Evolutionary conservation across 2,888 invertebrate genomes (phyloP), one percentile per base, ranked within the genome.

Genomic region (Coremacera marginata): DNA sequence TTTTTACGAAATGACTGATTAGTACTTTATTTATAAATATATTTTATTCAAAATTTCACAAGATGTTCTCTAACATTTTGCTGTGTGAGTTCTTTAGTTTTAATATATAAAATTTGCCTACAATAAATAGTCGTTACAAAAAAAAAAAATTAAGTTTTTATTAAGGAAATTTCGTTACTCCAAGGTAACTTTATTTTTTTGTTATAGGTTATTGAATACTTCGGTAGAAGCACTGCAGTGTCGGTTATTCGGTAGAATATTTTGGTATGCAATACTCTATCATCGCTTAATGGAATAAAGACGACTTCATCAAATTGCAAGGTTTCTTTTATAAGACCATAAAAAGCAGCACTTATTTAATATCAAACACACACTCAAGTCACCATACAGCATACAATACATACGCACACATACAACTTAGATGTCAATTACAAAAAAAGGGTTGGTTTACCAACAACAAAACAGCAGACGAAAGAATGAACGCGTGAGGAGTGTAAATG

Each of bases 341-440:
- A 77, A 79, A 78, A 77, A 63, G 9, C 79, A 79, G 70, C 55
- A 75, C 75, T 74, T 71, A 72, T 75, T 72, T 77, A 79, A 77
- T 73, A 62, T 75, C 75, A 72, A 25, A 72, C 31, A 72, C 19
- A 37, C 68, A 19, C 57, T 16, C 8, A 27, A 49, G 22, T 51
- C 27, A 16, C 22, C 51, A 19, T 27, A 49, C 1, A 27, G 19
- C 8, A 57, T 19, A 57, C 19, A 55, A 71, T 19, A 25, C 16
- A 49, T n/a, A 52, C 51, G 51, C 22, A 44, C 44, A 34, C 52
- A 65, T n/a, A 31, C 31, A 31, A 51, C 51, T n/a, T 7, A 51
- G 51, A 9, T 27, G 19, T 60, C 44, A 55, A 60, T 34, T 34
- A 70, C 57, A 51, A 44, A 60, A 5, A 71, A 71, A 37, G 71